phyloP scores from a whole-genome alignment of 2,113 vertebrate species.

The Cryptotis parvus region DNA sequence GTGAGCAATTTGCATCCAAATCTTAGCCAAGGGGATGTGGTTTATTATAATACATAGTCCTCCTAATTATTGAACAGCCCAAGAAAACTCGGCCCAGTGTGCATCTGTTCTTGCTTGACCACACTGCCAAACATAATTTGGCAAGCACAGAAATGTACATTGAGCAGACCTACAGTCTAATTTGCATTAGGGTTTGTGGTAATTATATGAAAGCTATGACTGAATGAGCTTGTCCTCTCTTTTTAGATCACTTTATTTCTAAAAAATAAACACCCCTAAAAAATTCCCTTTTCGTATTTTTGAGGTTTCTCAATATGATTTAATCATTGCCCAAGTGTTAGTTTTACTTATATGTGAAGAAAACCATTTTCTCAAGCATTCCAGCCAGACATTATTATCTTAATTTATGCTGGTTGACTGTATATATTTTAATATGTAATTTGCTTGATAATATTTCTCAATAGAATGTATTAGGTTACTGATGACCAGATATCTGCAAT shows the following conservation, averaged over 20 bases:
- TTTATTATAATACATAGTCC: slow-evolving; percentile 94
- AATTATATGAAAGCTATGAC: slow-evolving; percentile 90
- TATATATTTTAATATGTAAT: slow-evolving; percentile 20
- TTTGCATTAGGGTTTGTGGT: slow-evolving; percentile 90
- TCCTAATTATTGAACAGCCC: slow-evolving; percentile 94
- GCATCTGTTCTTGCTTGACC: slow-evolving; percentile 93
- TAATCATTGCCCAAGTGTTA: slow-evolving; percentile 83
- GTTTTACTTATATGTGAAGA: slow-evolving; percentile 75
- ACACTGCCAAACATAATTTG: slow-evolving; percentile 92
- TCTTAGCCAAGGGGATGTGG: slow-evolving; percentile 96
- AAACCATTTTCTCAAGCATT: slow-evolving; percentile 59
- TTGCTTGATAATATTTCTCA: slow-evolving; percentile 46
- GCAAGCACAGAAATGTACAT: slow-evolving; percentile 91
- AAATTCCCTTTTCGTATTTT: slow-evolving; percentile 83
- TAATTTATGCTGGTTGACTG: slow-evolving; percentile 71
- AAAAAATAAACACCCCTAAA: slow-evolving; percentile 85
- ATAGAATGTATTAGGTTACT: slow-evolving; percentile 31
- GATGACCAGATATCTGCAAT: slow-evolving; percentile 17
- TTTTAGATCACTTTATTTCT: slow-evolving; percentile 88
- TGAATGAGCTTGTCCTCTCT: slow-evolving; percentile 88
- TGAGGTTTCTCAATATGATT: slow-evolving; percentile 83
- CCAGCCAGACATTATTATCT: slow-evolving; percentile 72
- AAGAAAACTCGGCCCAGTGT: slow-evolving; percentile 91
- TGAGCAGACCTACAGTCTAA: slow-evolving; percentile 91
- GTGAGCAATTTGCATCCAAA: slow-evolving; percentile 92